These are phyloP conservation scores for Ceratitis capitata DNA, from an alignment of 1,140 invertebrate genomes.

Conservation along the genomic window DNA sequence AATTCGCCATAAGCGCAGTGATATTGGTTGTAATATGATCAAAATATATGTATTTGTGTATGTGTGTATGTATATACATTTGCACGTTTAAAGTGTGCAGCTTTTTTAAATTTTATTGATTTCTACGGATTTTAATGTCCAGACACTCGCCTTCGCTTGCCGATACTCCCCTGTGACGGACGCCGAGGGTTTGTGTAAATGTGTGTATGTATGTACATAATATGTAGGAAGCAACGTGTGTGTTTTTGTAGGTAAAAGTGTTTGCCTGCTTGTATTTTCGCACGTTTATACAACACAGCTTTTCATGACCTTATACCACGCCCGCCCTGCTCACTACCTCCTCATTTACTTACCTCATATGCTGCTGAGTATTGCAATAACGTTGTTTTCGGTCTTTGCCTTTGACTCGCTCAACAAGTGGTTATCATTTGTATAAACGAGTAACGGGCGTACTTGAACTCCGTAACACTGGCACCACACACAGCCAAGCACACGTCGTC, in stretches of 20 bases:
- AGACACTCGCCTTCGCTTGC: not conserved
- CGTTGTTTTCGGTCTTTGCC: slow-evolving; percentile 23
- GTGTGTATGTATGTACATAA: not conserved
- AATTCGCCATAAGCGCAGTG: not conserved
- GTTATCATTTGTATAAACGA: slow-evolving; percentile 15
- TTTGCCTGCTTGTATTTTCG: not conserved
- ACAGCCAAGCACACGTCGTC: not conserved
- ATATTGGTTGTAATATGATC: no score
- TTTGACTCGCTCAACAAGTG: slow-evolving; percentile 33
- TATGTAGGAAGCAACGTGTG: not conserved
- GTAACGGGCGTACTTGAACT: slow-evolving; percentile 38
- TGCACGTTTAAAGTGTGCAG: not conserved
- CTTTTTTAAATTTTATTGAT: slow-evolving; percentile 30
- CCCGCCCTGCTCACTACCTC: not conserved
- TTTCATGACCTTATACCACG: slow-evolving; percentile 22
- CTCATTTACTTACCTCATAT: not conserved
- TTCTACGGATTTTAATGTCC: slow-evolving; percentile 31
- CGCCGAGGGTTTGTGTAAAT: no score
- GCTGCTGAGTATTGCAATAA: not conserved
- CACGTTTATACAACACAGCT: not conserved
- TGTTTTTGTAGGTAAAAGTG: not conserved
- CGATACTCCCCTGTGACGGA: not conserved
- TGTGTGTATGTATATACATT: no score
- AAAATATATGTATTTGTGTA: no score
- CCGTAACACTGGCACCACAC: slow-evolving; percentile 17